A percentile compares a stretch with the other conserved stretches of the same genome.
phyloP scores from a whole-genome alignment of 2,888 invertebrate species.

The Philereme vetulata region DNA sequence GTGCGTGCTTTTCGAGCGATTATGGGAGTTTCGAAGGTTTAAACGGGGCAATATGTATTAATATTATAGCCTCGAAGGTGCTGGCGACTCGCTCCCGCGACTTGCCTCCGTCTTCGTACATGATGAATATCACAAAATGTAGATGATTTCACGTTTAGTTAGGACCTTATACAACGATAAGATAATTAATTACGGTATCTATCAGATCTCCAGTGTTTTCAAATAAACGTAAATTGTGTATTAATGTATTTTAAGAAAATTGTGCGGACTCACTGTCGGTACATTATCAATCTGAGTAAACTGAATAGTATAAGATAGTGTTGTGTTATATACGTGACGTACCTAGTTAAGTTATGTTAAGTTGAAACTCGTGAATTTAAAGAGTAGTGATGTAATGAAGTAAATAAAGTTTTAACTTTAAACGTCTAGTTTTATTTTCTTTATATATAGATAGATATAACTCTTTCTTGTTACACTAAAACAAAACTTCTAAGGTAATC shows the following conservation, averaged over 20 bases:
- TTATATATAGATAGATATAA: not conserved
- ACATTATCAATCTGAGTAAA: slow-evolving; percentile 75
- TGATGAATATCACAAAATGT: slow-evolving; percentile 68
- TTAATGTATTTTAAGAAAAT: slow-evolving; percentile 73
- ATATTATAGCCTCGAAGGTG: slow-evolving; percentile 66
- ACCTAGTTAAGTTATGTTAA: slow-evolving; percentile 78
- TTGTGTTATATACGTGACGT: slow-evolving; percentile 78
- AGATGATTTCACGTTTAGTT: slow-evolving; percentile 61
- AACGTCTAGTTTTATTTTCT: slow-evolving; percentile 50
- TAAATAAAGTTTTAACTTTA: slow-evolving; percentile 75
- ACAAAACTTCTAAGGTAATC: no score
- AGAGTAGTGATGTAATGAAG: slow-evolving; percentile 76
- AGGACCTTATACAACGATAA: slow-evolving; percentile 68
- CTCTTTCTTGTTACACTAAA: no score
- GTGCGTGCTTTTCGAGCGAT: slow-evolving; percentile 52
- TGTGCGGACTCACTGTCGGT: slow-evolving; percentile 62
- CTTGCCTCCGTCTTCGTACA: slow-evolving; percentile 79
- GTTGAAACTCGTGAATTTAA: slow-evolving; percentile 80
- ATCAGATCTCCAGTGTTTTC: slow-evolving; percentile 77
- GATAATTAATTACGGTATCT: slow-evolving; percentile 60
- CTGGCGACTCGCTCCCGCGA: slow-evolving; percentile 78
- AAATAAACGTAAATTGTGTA: slow-evolving; percentile 72
- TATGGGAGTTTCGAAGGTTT: slow-evolving; percentile 68
- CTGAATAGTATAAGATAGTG: slow-evolving; percentile 68
- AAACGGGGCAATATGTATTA: slow-evolving; percentile 63